Evolutionary conservation across 2,113 vertebrate genomes (phyloP).

Genomic region (Rhinogobius similis): DNA sequence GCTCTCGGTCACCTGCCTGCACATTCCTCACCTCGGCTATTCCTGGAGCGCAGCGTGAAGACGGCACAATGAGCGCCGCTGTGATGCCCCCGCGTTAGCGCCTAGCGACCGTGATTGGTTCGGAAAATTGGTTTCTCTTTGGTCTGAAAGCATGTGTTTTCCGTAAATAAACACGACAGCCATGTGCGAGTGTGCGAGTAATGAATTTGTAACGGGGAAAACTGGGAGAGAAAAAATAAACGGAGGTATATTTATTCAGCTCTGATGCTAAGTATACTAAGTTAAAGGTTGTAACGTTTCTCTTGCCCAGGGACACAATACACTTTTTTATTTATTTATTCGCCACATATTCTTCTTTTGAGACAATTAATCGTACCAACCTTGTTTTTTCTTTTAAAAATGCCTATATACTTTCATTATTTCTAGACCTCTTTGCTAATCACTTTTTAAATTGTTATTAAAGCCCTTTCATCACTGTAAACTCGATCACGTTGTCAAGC

Average conservation of each 20-base stretch:
- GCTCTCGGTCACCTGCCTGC: conserved; percentile 36
- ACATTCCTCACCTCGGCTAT: conserved; percentile 43
- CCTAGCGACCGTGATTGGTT: conserved; percentile 42
- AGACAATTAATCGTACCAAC: too few species aligned
- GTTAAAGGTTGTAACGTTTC: too few species aligned
- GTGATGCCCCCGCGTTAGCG: conserved; percentile 1
- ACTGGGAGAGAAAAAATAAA: neutral
- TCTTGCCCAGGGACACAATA: too few species aligned
- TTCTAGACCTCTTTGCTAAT: neutral
- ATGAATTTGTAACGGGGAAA: conserved; percentile 39
- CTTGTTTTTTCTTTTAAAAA: too few species aligned
- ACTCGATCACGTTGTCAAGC: conserved; percentile 26
- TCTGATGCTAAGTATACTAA: too few species aligned
- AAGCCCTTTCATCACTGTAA: neutral
- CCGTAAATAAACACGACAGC: conserved; percentile 18
- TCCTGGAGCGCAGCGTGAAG: conserved; percentile 28
- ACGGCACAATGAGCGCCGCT: conserved; percentile 4
- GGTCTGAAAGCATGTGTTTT: conserved; percentile 25
- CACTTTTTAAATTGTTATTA: neutral
- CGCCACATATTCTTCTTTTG: too few species aligned
- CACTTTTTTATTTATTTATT: neutral
- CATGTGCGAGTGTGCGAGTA: conserved; percentile 7
- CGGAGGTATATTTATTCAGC: neutral
- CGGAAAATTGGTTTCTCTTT: conserved; percentile 53
- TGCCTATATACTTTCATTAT: too few species aligned